A percentile compares a stretch with the other conserved stretches of the same genome.
Evolutionary conservation across 2,797 vertebrate species (phyloP).

Genomic region (Otolemur crassicaudatus): DNA sequence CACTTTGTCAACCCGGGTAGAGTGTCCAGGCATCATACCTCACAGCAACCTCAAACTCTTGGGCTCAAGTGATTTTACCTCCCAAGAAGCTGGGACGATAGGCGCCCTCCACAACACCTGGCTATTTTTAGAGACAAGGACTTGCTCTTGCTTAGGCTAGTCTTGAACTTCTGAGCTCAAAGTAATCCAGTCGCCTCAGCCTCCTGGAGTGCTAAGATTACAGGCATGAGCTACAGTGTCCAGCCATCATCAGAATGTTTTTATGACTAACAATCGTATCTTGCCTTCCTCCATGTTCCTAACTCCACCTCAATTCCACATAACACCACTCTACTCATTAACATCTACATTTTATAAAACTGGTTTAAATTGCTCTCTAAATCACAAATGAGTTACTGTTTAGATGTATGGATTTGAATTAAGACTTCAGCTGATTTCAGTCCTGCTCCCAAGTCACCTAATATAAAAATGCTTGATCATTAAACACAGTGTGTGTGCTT

Average conservation of each 20-base stretch:
- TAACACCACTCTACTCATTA: not conserved
- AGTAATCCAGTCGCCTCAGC: too few species aligned
- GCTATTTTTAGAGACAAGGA: too few species aligned
- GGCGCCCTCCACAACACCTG: too few species aligned
- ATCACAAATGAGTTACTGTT: not conserved
- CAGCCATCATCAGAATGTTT: not conserved
- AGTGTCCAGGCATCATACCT: too few species aligned
- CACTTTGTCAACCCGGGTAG: too few species aligned
- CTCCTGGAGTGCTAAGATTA: too few species aligned
- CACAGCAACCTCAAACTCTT: too few species aligned
- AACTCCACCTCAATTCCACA: not conserved
- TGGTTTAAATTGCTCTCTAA: conserved; percentile 2
- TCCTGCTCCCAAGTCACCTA: not conserved
- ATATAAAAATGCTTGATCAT: not conserved
- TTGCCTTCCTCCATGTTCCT: not conserved
- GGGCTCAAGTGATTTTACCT: too few species aligned
- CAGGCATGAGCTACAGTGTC: too few species aligned
- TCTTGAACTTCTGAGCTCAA: too few species aligned
- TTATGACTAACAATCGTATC: not conserved
- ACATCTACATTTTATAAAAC: conserved; percentile 8
- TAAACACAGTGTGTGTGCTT: not conserved
- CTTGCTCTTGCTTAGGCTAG: too few species aligned
- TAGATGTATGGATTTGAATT: not conserved
- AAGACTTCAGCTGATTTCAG: not conserved
- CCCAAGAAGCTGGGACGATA: too few species aligned